Evolutionary conservation across 2,797 vertebrate genomes (phyloP), one percentile per base, ranked within the genome.

Genomic region (Schizothorax lantsangensis): DNA sequence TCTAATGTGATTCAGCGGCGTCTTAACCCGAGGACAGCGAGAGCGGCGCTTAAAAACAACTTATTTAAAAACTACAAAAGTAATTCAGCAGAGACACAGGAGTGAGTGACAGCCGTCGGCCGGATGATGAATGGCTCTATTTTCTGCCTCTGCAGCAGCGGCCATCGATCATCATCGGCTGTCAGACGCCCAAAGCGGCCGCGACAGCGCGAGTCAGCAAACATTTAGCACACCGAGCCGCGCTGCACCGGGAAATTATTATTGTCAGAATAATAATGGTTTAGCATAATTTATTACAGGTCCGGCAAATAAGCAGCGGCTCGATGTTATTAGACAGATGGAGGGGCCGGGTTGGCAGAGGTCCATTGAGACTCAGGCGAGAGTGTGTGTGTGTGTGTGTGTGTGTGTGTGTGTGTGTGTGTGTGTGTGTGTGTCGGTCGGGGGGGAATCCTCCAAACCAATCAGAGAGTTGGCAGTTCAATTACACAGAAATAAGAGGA

Each of bases 261-360:
- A 99, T 99, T 99, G 98, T 99, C 98, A 99, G 98, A 99, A 99
- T 99, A 99, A 99, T 99, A 99, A 99, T 99, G 97, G 97, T 99
- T 99, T 99, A 99, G 98, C 98, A 99, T 99, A 99, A 99, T 99
- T 99, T 99, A 99, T 99, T 99, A 98, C 97, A 97, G 98, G 98
- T 99, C 98, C 97, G 97, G 97, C 97, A 98, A 99, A 99, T 99
- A 99, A 99, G 98, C 97, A 98, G 97, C 97, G 97, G 97, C 97
- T 98, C 98, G 97, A 98, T 98, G 98, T 98, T 99, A 99, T 99
- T 99, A 99, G 98, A 99, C 98, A 99, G 98, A 99, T 99, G 98
- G 98, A 99, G 98, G 97, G 97, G 97, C 97, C 98, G 96, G 96
- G 96, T 97, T 99, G 98, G 98, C 98, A 98, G 97, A 95, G 96